A percentile compares a stretch with the other conserved stretches of the same genome.
These are phyloP conservation scores for Antitype chi DNA, from an alignment of 2,888 invertebrate species.

Conservation along the genomic window DNA sequence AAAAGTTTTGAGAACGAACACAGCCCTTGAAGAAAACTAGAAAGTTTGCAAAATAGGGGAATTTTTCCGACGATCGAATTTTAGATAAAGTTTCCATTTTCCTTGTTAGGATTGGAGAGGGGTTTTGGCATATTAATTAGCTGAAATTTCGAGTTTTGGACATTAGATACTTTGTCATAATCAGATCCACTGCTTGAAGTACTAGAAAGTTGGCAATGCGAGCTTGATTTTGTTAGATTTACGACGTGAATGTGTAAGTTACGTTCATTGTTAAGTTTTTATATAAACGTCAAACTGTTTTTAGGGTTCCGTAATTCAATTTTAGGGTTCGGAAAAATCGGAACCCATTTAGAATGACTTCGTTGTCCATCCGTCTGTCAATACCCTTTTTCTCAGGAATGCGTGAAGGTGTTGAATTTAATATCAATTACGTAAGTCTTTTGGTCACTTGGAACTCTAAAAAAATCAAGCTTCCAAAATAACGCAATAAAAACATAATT, in stretches of 20 bases:
- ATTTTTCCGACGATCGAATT: conserved; percentile 46
- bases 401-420: no score
- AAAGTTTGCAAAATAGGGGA: conserved; percentile 40
- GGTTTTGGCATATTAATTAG: conserved; percentile 40
- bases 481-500: no score
- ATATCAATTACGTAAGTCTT: no score
- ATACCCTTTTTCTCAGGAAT: no score
- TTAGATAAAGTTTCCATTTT: conserved; percentile 54
- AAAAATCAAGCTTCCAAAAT: no score
- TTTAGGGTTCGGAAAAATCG: no score
- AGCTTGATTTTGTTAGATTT: conserved; percentile 34
- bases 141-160: conserved; percentile 14
- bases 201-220: conserved; percentile 40
- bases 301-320: not conserved
- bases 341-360: no score
- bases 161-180: conserved; percentile 32
- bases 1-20: conserved; percentile 78
- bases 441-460: no score
- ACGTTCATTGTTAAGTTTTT: conserved; percentile 1
- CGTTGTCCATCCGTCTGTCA: no score
- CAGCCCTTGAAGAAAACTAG: conserved; percentile 72
- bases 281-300: not conserved
- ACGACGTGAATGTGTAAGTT: conserved; percentile 20
- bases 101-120: not conserved
- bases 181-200: conserved; percentile 6